phyloP scores from a whole-genome alignment of 2,888 invertebrate species.

The Eilema caniola region DNA sequence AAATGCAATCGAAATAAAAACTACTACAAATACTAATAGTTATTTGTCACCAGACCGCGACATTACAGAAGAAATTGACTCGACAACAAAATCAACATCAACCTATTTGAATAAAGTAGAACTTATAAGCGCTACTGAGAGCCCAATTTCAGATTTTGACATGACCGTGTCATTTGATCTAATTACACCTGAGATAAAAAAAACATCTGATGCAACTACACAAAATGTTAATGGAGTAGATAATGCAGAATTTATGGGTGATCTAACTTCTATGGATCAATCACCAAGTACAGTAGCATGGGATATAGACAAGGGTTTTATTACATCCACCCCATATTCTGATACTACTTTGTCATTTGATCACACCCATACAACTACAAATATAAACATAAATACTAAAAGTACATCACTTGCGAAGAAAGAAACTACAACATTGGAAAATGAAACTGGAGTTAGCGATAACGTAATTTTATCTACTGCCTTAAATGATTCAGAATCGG shows the following conservation, averaged over 20 bases:
- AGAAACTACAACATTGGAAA: background rate
- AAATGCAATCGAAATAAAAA: background rate
- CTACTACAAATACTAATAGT: background rate
- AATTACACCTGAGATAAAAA: background rate
- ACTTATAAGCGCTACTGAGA: background rate
- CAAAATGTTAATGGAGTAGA: background rate
- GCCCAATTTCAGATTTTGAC: background rate
- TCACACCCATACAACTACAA: constrained; percentile 16
- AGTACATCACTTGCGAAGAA: constrained; percentile 2
- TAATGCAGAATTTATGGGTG: background rate
- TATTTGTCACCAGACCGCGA: background rate
- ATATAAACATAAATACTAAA: constrained; percentile 13
- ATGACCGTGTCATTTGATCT: background rate
- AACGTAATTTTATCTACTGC: constrained; percentile 18
- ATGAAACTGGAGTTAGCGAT: constrained; percentile 9
- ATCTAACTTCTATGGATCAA: background rate
- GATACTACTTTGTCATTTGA: background rate
- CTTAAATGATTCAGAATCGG: constrained; percentile 3
- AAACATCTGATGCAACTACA: background rate
- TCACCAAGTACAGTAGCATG: background rate
- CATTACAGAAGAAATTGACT: background rate
- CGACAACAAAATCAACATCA: background rate
- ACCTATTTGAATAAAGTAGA: background rate
- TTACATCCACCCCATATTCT: background rate
- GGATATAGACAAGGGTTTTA: background rate